Base-by-base conservation (phyloP, 2,888 invertebrate genomes). In the Frankliniella fusca region DNA sequence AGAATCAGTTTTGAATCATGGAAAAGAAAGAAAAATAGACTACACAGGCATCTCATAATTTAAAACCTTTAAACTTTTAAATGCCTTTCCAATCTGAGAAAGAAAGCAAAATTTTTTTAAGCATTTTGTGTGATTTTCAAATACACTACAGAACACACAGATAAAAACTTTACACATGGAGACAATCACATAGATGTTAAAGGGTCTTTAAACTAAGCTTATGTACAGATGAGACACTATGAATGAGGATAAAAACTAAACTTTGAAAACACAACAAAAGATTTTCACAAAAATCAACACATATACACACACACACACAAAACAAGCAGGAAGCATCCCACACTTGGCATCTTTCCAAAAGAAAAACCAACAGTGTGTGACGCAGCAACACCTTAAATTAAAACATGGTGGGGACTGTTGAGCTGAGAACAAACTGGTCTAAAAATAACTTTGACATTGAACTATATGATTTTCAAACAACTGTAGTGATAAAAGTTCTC, bases 211-310 rank as follows among this genome's bases (percentile, higher is more conserved):
- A 70, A 54, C 54, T 70, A 70, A 11, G 23, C 23, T 11, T 70
- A 70, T 70, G 70, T 70, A 70, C 70, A 70, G 3, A 23, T n/a
- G 70, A 70, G 10, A 70, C 23, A 70, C 5, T 23, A 11, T 23
- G 23, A 70, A 20, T 23, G 38, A 80, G 80, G 61, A 81, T 23
- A 49, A 81, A 23, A 23, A 81, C 10, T 80, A 15, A 48, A n/a
- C 50, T 81, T 48, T 54, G 0, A 50, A 80, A 38, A 81, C 23
- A 81, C 20, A 50, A 70, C 23, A 20, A 70, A 23, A 70, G 70
- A 70, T 70, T 81, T 50, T 49, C 61, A 81, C 70, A 70, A 23
- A 70, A 70, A 70, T 70, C 70, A 70, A 70, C 70, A 70, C 70
- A 70, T n/a, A n/a, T n/a, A n/a, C 54, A 54, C 50, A 50, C 50